Base-by-base conservation (phyloP, 2,888 invertebrate genomes). In the Timandra comae region DNA sequence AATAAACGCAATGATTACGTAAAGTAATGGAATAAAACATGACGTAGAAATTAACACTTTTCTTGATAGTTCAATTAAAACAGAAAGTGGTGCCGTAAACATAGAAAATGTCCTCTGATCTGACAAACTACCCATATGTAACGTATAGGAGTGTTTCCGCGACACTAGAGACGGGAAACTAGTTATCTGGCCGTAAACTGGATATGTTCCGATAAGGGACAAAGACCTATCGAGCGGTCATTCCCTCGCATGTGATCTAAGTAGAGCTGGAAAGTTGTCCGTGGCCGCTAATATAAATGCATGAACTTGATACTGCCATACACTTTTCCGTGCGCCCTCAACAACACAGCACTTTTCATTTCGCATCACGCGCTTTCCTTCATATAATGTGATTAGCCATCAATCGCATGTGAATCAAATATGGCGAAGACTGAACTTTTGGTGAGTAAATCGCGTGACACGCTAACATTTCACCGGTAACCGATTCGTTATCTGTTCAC, bases 201-300 rank as follows among this genome's bases (percentile, higher is more conserved):
- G 79, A 75, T 75, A 67, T 60, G 68, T 71, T 66, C 65, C 71
- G 63, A 61, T 60, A 55, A 69, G 71, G 84, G 82, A 85, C 84
- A 85, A 77, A 82, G 84, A 84, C 82, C 84, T 66, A 68, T 60
- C 58, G 63, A 48, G 57, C 71, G 76, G 75, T 69, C 78, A 82
- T 80, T 79, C 79, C 81, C 75, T 69, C 58, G 45, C 33, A 56
- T 50, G 46, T 48, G 57, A 69, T 75, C 77, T 79, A n/a, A n/a
- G n/a, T n/a, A 75, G 79, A 77, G 53, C 49, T 29, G 54, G 81
- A 84, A 85, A 82, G 81, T 80, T 74, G 77, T 61, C 60, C 50
- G 59, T 46, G 45, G 51, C 53, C 63, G 63, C 63, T 71, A 63
- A 72, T 84, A 84, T 84, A 85, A 82, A 84, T 77, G 63, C 76